Base-by-base conservation (phyloP, 2,113 vertebrate species). In the Lasiurus borealis region DNA sequence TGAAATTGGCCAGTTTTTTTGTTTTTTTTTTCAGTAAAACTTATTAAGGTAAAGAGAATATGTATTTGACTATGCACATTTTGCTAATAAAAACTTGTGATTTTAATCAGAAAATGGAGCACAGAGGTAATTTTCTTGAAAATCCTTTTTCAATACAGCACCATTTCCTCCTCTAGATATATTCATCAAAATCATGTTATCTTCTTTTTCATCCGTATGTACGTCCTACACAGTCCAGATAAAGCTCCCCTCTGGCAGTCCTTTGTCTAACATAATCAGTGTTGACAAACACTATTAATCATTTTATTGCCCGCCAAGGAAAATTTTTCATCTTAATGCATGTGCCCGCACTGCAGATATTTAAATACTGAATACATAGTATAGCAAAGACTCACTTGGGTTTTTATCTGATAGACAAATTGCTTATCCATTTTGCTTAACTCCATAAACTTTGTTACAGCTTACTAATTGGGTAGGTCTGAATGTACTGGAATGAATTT, bases 71-170 rank as follows among this genome's bases (percentile, higher is more conserved):
- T 80, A 73, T 27, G 57, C 16, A 44, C 15, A 69, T 73, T 88
- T 69, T 78, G 54, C 7, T 69, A 46, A 54, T 19, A 31, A 82
- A 88, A 16, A 1, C 5, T 89, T 8, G 1, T 85, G 82, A 82
- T 88, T 90, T 80, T 90, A 92, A 84, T 87, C 25, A 94, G 16
- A 80, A 96, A 93, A 96, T 89, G 0, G 10, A 36, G 0, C 11
- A 62, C 29, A 12, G 8, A 12, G 34, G 0, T 77, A 66, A 85
- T 81, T 90, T 85, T 85, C 7, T 64, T 36, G 13, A 34, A 94
- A 91, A 85, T 71, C 66, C 40, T 40, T 44, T 86, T 77, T 23
- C n/a, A 44, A 77, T 27, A 4, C 11, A 25, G 11, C 16, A 69
- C 18, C 1, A 12, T 36, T 77, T 77, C 46, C 48, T 52, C 69